These are phyloP conservation scores for Leucoptera coffeella DNA, from an alignment of 2,888 invertebrate species.

Conservation along the genomic window DNA sequence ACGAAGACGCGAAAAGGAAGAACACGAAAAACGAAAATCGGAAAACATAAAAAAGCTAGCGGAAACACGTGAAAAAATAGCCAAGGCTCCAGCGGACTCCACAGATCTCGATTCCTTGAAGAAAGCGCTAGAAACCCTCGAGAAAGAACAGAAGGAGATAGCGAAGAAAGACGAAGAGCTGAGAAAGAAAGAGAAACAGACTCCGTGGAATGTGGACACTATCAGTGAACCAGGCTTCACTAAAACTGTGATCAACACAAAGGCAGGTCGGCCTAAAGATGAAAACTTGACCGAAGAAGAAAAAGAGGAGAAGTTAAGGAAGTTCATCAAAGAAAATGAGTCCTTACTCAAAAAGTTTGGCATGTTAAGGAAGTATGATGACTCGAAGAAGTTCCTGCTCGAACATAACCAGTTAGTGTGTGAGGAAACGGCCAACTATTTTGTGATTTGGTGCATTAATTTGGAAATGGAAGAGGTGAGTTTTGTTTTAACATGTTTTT, in stretches of 20 bases:
- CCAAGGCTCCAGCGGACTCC: slow-evolving; percentile 29
- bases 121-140: slow-evolving; percentile 58
- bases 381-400: slow-evolving; percentile 79
- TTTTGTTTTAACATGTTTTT: no score
- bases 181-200: slow-evolving; percentile 72
- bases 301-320: slow-evolving; percentile 71
- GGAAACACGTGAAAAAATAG: slow-evolving; percentile 61
- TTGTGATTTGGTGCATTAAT: slow-evolving; percentile 98
- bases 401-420: slow-evolving; percentile 79
- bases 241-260: slow-evolving; percentile 90
- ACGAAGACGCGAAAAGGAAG: slow-evolving; percentile 60
- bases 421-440: slow-evolving; percentile 95
- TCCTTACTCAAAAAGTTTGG: slow-evolving; percentile 85
- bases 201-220: slow-evolving; percentile 98
- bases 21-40: slow-evolving; percentile 57
- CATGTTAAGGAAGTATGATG: slow-evolving; percentile 85
- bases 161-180: slow-evolving; percentile 68
- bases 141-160: slow-evolving; percentile 63
- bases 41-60: slow-evolving; percentile 56
- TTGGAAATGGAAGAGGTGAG: slow-evolving; percentile 92
- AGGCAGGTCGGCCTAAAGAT: slow-evolving; percentile 51
- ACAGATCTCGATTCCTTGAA: slow-evolving; percentile 38
- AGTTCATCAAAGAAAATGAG: slow-evolving; percentile 90
- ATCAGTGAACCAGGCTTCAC: slow-evolving; percentile 95
- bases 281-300: slow-evolving; percentile 82